Percentiles rank a stretch among this genome's conserved stretches.
Conservation (phyloP, 2,888 invertebrate species). For the Polylopha cassiicola region DNA sequence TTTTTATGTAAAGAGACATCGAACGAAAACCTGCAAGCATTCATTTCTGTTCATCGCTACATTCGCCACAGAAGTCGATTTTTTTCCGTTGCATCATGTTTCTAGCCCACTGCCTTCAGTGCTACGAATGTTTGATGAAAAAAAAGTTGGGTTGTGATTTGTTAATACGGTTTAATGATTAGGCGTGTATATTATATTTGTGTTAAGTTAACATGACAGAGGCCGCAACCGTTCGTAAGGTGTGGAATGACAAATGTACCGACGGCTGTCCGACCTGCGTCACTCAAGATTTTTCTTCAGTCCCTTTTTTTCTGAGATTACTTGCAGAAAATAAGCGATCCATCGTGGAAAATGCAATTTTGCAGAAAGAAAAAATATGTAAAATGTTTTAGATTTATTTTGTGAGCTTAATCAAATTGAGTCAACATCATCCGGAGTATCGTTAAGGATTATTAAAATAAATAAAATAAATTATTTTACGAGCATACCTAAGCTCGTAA, state of each 20-base stretch:
- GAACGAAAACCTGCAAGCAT: conserved; percentile 20
- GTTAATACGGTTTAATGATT: no score
- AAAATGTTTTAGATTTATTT: conserved; percentile 27
- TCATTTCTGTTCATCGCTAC: no score
- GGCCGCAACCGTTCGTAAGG: conserved; percentile 40
- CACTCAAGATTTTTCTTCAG: conserved; percentile 47
- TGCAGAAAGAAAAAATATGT: conserved; percentile 21
- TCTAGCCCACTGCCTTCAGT: no score
- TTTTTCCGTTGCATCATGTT: no score
- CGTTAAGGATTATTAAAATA: neutral
- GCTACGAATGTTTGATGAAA: no score
- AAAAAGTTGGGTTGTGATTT: no score
- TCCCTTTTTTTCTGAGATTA: conserved; percentile 43
- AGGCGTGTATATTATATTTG: no score
- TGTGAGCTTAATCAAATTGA: neutral
- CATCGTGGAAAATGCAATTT: conserved; percentile 35
- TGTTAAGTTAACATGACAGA: conserved; percentile 21
- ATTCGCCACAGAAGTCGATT: no score
- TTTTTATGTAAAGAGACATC: conserved; percentile 26
- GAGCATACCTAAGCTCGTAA: no score
- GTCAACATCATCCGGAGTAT: no score
- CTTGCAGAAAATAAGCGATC: conserved; percentile 47
- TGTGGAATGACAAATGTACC: conserved; percentile 53
- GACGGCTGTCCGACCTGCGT: conserved; percentile 54
- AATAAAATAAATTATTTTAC: neutral